Percentiles rank a stretch among this genome's conserved stretches.
These are phyloP conservation scores for Drosophila trichaetosa DNA, from an alignment of 2,888 invertebrate species.

Conservation along the genomic window DNA sequence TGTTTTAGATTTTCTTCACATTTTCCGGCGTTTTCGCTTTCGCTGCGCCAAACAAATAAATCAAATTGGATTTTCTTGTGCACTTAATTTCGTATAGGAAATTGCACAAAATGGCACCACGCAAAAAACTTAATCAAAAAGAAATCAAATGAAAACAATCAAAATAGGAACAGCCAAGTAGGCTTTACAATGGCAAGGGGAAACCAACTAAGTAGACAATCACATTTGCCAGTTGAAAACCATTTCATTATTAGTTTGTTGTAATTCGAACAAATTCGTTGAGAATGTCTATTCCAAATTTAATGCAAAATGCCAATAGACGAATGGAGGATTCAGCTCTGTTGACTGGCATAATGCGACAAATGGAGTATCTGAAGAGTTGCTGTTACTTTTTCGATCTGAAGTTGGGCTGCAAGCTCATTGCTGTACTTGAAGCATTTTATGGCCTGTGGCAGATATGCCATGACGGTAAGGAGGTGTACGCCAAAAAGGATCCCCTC, in stretches of 20 bases:
- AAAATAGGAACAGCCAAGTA: constrained; percentile 18
- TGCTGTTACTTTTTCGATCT: constrained; percentile 49
- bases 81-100: constrained; percentile 70
- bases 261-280: constrained; percentile 11
- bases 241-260: constrained; percentile 6
- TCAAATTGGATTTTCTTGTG: constrained; percentile 78
- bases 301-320: constrained; percentile 1
- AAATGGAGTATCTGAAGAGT: constrained; percentile 18
- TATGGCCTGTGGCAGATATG: constrained; percentile 23
- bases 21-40: constrained; percentile 44
- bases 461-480: constrained; percentile 1
- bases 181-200: neutral
- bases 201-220: neutral
- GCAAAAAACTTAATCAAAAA: constrained; percentile 59
- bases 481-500: neutral
- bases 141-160: constrained; percentile 33
- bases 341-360: neutral
- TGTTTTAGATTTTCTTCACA: constrained; percentile 73
- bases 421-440: constrained; percentile 39
- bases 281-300: constrained; percentile 56
- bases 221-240: constrained; percentile 1
- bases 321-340: neutral
- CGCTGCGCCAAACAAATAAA: constrained; percentile 68
- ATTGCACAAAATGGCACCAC: constrained; percentile 48
- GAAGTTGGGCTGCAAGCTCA: constrained; percentile 50